Conservation (phyloP, 1,140 invertebrate genomes). For the Aphelinus certus region DNA sequence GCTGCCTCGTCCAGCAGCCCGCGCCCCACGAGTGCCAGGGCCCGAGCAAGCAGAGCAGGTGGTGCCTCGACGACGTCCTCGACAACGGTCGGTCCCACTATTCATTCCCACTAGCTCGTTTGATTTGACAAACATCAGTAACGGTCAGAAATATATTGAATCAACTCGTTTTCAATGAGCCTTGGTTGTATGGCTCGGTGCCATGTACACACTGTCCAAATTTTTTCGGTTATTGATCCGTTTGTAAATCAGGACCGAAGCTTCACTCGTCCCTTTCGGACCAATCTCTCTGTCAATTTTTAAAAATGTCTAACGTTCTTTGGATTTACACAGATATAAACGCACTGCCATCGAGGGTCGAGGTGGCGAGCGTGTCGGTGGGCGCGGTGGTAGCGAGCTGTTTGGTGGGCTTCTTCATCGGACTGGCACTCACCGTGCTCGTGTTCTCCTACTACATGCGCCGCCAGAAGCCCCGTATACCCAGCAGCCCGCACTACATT, state of each 20-base stretch:
- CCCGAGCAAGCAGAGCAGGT: constrained; percentile 70
- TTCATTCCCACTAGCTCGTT: background rate
- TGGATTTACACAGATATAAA: constrained; percentile 47
- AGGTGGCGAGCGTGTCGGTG: constrained; percentile 64
- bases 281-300: no score
- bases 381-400: constrained; percentile 69
- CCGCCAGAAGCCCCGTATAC: constrained; percentile 67
- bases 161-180: no score
- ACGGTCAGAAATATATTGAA: no score
- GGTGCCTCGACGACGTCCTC: constrained; percentile 66
- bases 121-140: no score
- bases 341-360: constrained; percentile 59
- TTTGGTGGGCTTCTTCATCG: constrained; percentile 64
- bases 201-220: no score
- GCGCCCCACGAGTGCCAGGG: constrained; percentile 73
- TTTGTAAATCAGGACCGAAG: no score
- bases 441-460: constrained; percentile 63
- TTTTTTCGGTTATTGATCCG: no score
- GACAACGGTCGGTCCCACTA: constrained; percentile 63
- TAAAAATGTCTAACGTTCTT: constrained; percentile 26
- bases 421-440: constrained; percentile 58
- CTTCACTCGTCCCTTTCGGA: no score
- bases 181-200: no score
- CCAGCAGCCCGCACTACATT: constrained; percentile 80
- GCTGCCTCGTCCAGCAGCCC: constrained; percentile 66